Percentiles rank a stretch among this genome's conserved stretches.
These are phyloP conservation scores for Heliconius hermathena DNA, from an alignment of 1,140 invertebrate genomes.

Conservation along the genomic window DNA sequence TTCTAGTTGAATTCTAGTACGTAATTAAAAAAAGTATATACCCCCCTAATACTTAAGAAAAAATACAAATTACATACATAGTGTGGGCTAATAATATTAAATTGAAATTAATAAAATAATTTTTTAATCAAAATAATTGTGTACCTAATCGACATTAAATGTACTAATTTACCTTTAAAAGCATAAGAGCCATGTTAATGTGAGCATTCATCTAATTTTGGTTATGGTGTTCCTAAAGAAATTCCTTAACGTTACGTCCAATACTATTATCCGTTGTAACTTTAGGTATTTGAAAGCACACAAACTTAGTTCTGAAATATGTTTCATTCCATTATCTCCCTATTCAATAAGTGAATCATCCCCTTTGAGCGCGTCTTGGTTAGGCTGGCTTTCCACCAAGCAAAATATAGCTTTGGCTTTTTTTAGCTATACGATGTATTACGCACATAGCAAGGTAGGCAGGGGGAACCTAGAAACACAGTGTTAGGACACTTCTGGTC, in stretches of 20 bases:
- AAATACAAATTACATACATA: no score
- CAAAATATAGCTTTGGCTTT: background rate
- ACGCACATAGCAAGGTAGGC: no score
- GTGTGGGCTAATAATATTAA: no score
- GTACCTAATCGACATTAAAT: background rate
- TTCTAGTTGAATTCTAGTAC: no score
- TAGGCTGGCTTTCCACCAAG: background rate
- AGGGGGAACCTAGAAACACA: background rate
- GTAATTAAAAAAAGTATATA: no score
- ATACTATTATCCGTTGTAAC: background rate
- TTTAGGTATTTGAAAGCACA: constrained; percentile 1
- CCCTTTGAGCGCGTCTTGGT: constrained; percentile 23
- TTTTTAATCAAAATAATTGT: no score
- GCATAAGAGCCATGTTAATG: background rate
- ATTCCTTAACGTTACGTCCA: background rate
- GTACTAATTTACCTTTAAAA: background rate
- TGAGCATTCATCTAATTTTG: background rate
- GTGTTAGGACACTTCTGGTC: no score
- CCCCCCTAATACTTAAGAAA: no score
- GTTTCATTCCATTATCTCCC: constrained; percentile 37
- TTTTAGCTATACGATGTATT: no score
- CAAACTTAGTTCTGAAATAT: constrained; percentile 27
- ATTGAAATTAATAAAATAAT: no score
- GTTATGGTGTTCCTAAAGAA: background rate
- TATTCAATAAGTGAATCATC: constrained; percentile 43